phyloP scores from a whole-genome alignment of 2,888 invertebrate species.

The Ophioninae sp. region DNA sequence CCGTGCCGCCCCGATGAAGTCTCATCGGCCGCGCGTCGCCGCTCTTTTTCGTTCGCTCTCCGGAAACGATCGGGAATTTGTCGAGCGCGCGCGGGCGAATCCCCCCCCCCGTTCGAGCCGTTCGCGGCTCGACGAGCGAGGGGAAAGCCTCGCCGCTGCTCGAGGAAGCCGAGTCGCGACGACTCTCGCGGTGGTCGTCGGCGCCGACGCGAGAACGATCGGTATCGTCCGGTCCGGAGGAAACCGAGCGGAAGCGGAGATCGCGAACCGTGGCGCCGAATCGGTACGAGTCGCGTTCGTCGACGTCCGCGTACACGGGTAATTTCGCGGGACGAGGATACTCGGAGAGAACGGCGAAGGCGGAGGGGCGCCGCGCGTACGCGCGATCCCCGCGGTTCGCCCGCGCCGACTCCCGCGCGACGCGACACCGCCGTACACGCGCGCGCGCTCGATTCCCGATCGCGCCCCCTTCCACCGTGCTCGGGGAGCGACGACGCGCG shows the following conservation, averaged over 20 bases:
- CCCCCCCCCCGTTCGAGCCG: constrained; percentile 26
- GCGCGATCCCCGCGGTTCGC: constrained; percentile 63
- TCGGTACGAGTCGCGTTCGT: no score
- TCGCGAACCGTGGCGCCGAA: no score
- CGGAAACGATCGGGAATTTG: constrained; percentile 35
- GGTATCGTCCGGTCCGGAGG: no score
- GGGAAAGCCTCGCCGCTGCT: no score
- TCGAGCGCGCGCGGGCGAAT: constrained; percentile 43
- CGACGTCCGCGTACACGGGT: no score
- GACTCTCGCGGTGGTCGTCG: no score
- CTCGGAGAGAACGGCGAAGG: no score
- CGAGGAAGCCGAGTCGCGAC: no score
- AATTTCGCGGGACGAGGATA: no score
- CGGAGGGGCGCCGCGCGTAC: no score
- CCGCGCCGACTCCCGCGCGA: constrained; percentile 67
- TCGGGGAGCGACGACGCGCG: constrained; percentile 47
- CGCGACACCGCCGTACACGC: constrained; percentile 57
- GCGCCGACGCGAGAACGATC: no score
- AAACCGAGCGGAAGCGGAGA: no score
- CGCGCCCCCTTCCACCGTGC: constrained; percentile 51
- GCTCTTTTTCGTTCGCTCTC: constrained; percentile 17
- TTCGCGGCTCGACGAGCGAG: constrained; percentile 16
- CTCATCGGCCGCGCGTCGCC: constrained; percentile 39
- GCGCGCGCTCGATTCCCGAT: constrained; percentile 55
- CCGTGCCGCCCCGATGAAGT: constrained; percentile 48